These are phyloP conservation scores for Heterodera carotae DNA, from an alignment of 1,140 invertebrate species.

Conservation along the genomic window DNA sequence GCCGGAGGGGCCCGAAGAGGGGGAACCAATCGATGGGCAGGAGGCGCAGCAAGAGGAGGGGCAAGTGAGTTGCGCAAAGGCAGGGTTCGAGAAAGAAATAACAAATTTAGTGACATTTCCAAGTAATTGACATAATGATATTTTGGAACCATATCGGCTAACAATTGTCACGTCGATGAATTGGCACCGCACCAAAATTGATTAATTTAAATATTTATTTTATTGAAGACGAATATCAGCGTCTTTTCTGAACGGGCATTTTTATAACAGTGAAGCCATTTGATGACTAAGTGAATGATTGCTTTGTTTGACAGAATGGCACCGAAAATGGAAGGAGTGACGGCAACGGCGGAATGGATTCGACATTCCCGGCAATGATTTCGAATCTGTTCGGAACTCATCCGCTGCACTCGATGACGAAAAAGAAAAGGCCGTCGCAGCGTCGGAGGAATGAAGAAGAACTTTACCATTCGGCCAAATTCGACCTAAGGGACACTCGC, in stretches of 20 bases:
- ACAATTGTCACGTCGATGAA: too few relatives aligned
- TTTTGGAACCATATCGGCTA: too few relatives aligned
- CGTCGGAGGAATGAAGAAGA: constrained; percentile 9
- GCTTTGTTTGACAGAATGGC: background rate
- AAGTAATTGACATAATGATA: too few relatives aligned
- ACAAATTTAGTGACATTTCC: too few relatives aligned
- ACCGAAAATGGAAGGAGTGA: background rate
- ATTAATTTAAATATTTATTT: too few relatives aligned
- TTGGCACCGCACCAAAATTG: too few relatives aligned
- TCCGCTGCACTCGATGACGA: background rate
- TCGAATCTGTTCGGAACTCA: background rate
- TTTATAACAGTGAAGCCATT: too few relatives aligned
- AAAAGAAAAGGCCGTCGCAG: constrained; percentile 9
- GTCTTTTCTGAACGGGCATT: too few relatives aligned
- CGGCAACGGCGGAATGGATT: background rate
- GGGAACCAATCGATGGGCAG: background rate
- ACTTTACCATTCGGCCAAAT: background rate
- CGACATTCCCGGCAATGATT: background rate
- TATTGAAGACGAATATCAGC: too few relatives aligned
- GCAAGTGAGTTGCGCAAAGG: background rate
- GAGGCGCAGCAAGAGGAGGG: background rate
- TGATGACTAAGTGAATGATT: too few relatives aligned
- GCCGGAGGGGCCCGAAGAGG: background rate
- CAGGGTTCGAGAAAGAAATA: too few relatives aligned
- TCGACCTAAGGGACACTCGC: background rate